Conservation (phyloP, 2,888 invertebrate genomes). For the Dryobotodes eremita region DNA sequence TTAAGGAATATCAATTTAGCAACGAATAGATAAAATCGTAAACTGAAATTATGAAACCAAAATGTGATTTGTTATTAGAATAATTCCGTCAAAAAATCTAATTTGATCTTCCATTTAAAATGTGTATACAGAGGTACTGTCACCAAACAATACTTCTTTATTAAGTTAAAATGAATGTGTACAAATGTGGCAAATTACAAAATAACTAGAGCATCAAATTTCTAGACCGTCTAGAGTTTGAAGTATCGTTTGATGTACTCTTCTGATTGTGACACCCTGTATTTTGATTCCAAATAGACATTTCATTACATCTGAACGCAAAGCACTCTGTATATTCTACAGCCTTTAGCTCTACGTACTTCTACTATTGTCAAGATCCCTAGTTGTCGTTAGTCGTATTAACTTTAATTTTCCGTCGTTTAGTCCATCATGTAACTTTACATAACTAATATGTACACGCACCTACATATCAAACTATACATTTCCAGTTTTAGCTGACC, state of each 20-base stretch:
- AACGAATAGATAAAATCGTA: slow-evolving; percentile 43
- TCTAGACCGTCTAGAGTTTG: slow-evolving; percentile 56
- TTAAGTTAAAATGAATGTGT: slow-evolving; percentile 51
- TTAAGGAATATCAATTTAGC: slow-evolving; percentile 57
- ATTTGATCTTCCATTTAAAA: slow-evolving; percentile 65
- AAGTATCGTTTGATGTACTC: slow-evolving; percentile 81
- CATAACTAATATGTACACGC: slow-evolving; percentile 37
- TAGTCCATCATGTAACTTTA: slow-evolving; percentile 62
- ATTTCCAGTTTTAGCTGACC: too few relatives aligned
- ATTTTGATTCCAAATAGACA: slow-evolving; percentile 77
- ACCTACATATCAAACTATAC: too few relatives aligned
- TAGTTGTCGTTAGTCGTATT: slow-evolving; percentile 79
- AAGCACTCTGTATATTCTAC: slow-evolving; percentile 85
- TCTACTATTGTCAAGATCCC: slow-evolving; percentile 89
- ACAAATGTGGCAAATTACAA: slow-evolving; percentile 57
- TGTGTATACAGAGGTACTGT: slow-evolving; percentile 66
- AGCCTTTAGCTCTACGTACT: slow-evolving; percentile 87
- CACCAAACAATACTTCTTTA: slow-evolving; percentile 73
- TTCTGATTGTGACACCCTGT: slow-evolving; percentile 81
- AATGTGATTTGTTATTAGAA: slow-evolving; percentile 46
- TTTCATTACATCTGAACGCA: slow-evolving; percentile 75
- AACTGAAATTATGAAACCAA: slow-evolving; percentile 41
- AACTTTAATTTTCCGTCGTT: slow-evolving; percentile 66
- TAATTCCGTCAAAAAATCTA: slow-evolving; percentile 61
- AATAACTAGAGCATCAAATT: slow-evolving; percentile 44